Percentiles rank a stretch among this genome's conserved stretches.
Evolutionary conservation across 2,888 invertebrate genomes (phyloP).

Genomic region (Notodonta ziczac): DNA sequence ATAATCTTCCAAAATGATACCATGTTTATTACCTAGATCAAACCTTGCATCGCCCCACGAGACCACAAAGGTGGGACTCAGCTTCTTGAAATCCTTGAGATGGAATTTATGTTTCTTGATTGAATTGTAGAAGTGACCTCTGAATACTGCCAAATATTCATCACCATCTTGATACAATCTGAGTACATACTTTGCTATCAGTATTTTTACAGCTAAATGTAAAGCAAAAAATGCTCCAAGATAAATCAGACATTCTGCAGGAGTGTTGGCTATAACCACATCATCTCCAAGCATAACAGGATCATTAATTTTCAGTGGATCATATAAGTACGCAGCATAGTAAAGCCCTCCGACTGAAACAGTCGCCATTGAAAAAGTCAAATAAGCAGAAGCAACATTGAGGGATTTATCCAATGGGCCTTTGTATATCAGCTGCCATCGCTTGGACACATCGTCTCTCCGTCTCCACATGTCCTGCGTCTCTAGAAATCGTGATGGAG

Average conservation of each 20-base stretch:
- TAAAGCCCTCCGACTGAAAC: constrained; percentile 53
- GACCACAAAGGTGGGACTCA: constrained; percentile 60
- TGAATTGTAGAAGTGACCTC: constrained; percentile 63
- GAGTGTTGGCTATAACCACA: constrained; percentile 68
- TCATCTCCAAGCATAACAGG: constrained; percentile 64
- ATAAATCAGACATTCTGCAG: constrained; percentile 65
- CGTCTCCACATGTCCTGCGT: constrained; percentile 64
- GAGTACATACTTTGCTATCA: constrained; percentile 72
- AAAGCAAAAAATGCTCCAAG: constrained; percentile 64
- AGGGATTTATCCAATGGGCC: constrained; percentile 69
- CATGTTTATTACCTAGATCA: constrained; percentile 68
- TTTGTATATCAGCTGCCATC: constrained; percentile 75
- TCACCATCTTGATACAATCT: constrained; percentile 73
- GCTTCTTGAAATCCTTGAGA: constrained; percentile 66
- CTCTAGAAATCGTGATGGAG: constrained; percentile 67
- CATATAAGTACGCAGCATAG: constrained; percentile 61
- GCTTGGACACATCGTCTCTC: constrained; percentile 61
- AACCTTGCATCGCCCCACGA: constrained; percentile 74
- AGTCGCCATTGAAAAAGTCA: constrained; percentile 61
- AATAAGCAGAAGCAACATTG: constrained; percentile 59
- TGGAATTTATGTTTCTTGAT: constrained; percentile 66
- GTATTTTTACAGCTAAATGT: constrained; percentile 62
- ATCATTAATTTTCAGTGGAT: constrained; percentile 53
- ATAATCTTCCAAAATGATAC: constrained; percentile 68
- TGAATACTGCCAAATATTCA: constrained; percentile 70